Base-by-base conservation (phyloP, 2,113 vertebrate species). In the Eptesicus fuscus region DNA sequence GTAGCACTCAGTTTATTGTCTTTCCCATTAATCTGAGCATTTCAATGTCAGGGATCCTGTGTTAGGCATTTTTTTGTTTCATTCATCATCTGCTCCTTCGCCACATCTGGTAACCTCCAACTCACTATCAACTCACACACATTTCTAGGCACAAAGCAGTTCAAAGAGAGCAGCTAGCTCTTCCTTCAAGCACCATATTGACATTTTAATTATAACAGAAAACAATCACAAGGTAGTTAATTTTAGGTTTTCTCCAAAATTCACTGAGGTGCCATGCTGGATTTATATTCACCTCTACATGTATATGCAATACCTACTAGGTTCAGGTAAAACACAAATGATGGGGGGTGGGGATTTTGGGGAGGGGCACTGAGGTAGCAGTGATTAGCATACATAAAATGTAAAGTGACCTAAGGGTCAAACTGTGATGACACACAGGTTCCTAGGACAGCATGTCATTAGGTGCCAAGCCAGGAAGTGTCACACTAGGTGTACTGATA, bases 221-320 rank as follows among this genome's bases (percentile, higher is more conserved):
- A 91, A 76, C 74, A 80, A 44, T 80, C 30, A 18, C 42, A 59
- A 85, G 84, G 56, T 42, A 70, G 30, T 92, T 80, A 78, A 56
- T 65, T 92, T 53, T 94, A 90, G 49, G 9, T 74, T 88, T 90
- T 95, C 49, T 82, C 67, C 65, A 44, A 93, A 88, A 94, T 79
- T 70, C 40, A 71, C 22, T 53, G 40, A 93, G 61, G 10, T 92
- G 23, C 13, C 6, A 67, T 1, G 1, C 40, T 67, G 51, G 18
- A 35, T 61, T 92, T 69, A 88, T 84, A 92, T 84, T 88, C 76
- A 74, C 51, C 51, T 83, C 23, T 42, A 12, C 8, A 5, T 65
- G 3, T 80, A 22, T 71, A 87, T 59, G 79, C 22, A 82, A 42
- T 25, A 42, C 53, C 51, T 83, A 51, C 30, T 76, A 80, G 47